These are phyloP conservation scores for Cetoscarus ocellatus DNA, from an alignment of 2,797 vertebrate species.

Conservation along the genomic window DNA sequence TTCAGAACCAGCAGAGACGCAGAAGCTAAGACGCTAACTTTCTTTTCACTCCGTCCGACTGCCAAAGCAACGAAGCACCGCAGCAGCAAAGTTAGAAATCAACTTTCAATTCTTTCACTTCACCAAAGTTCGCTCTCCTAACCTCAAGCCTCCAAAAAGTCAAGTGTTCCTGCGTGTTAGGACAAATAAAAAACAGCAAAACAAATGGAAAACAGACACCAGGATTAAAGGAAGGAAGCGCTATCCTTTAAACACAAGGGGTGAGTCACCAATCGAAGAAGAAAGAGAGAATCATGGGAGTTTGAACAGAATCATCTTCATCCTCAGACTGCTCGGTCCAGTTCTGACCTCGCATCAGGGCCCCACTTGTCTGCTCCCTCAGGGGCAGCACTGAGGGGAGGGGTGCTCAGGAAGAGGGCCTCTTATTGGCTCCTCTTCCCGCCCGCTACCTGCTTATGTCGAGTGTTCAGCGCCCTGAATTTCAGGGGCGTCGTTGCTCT, in stretches of 20 bases:
- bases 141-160: conserved; percentile 59
- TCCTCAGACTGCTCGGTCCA: conserved; percentile 52
- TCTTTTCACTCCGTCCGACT: conserved; percentile 49
- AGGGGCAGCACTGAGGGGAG: conserved; percentile 23
- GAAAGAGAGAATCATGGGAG: conserved; percentile 33
- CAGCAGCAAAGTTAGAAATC: conserved; percentile 66
- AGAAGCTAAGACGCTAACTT: conserved; percentile 39
- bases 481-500: conserved; percentile 33
- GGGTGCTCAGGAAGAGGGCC: conserved; percentile 42
- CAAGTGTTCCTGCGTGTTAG: conserved; percentile 39
- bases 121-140: conserved; percentile 58
- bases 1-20: conserved; percentile 33
- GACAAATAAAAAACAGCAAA: conserved; percentile 45
- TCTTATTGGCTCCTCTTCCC: conserved; percentile 39
- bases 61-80: conserved; percentile 62
- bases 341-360: conserved; percentile 46
- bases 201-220: conserved; percentile 58
- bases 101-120: conserved; percentile 69
- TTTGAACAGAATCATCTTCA: conserved; percentile 57
- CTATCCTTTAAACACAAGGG: conserved; percentile 59
- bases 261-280: conserved; percentile 57
- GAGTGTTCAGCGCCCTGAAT: conserved; percentile 51
- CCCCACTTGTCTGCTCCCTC: conserved; percentile 41
- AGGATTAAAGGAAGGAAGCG: conserved; percentile 53
- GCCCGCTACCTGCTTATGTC: conserved; percentile 31